Base-by-base conservation (phyloP, 2,113 vertebrate genomes). In the Peromyscus californicus region DNA sequence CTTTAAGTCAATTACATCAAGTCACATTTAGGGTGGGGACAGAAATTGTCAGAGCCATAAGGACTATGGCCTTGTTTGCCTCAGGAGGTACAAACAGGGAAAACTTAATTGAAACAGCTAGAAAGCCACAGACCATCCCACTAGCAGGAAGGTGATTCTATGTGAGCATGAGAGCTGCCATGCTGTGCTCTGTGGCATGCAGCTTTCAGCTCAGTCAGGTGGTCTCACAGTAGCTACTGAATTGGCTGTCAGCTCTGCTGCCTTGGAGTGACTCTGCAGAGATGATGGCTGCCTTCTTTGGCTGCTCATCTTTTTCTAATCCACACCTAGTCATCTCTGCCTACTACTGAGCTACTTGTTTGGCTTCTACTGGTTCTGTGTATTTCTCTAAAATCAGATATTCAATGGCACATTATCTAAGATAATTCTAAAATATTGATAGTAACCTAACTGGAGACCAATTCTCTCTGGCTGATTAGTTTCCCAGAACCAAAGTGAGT, bases 331-430 rank as follows among this genome's bases (percentile, higher is more conserved):
- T 99, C 93, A 99, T 97, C 97, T 99, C 99, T 1, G 99, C 99
- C 93, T 99, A 99, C 98, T 99, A 99, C 98, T 99, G 99, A 92
- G 99, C 99, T 96, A 99, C 99, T 98, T 99, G 99, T 96, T 99
- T 99, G 99, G 99, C 99, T 98, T 99, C 99, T n/a, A 99, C 99
- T 4, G 99, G 99, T 97, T 99, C 99, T 3, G 99, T 99, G 98
- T 99, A 99, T 89, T 99, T 99, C 51, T 99, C 99, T 63, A 99
- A 99, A 80, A 99, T 99, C 98, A 99, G 98, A 96, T 99, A 99
- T n/a, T 99, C 99, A 99, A 97, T 48, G 99, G 99, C 74, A 99
- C 99, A 0, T 99, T 99, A 74, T 99, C 99, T 96, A 99, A 98
- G 97, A 99, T 99, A 95, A 99, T 99, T 48, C 99, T 99, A 0